Conservation (phyloP, 2,888 invertebrate genomes). For the Parelbella ahira region DNA sequence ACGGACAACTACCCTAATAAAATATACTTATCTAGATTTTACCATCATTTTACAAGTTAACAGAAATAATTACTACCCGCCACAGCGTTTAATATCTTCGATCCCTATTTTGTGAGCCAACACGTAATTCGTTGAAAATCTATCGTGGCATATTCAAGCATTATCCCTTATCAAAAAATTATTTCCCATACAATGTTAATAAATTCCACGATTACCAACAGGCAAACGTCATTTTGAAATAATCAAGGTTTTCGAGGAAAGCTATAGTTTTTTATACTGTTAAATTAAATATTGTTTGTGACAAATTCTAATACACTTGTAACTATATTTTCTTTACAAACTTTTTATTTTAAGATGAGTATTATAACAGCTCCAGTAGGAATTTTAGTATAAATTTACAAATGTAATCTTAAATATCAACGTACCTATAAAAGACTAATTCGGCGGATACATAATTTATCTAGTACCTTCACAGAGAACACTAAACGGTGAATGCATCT, state of each 20-base stretch:
- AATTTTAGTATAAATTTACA: slow-evolving; percentile 27
- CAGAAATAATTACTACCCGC: slow-evolving; percentile 7
- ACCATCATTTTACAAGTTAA: slow-evolving; percentile 35
- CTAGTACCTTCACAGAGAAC: slow-evolving; percentile 61
- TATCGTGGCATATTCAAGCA: no score
- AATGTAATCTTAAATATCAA: slow-evolving; percentile 26
- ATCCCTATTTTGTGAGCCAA: slow-evolving; percentile 7
- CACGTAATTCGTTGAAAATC: not conserved
- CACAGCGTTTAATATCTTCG: slow-evolving; percentile 7
- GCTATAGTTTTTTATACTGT: no score
- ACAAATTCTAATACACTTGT: no score
- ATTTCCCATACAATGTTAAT: no score
- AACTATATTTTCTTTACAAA: no score
- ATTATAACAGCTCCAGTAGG: slow-evolving; percentile 8
- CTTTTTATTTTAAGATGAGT: no score
- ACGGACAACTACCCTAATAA: slow-evolving; percentile 64
- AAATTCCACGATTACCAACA: no score
- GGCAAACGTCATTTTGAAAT: no score
- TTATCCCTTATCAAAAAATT: no score
- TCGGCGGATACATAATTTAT: slow-evolving; percentile 67
- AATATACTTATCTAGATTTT: slow-evolving; percentile 45
- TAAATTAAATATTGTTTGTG: no score
- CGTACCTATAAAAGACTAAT: slow-evolving; percentile 69
- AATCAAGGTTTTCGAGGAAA: no score
- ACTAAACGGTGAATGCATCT: slow-evolving; percentile 57